phyloP scores from a whole-genome alignment of 2,113 vertebrate genomes.

The Myanophis thanlyinensis region DNA sequence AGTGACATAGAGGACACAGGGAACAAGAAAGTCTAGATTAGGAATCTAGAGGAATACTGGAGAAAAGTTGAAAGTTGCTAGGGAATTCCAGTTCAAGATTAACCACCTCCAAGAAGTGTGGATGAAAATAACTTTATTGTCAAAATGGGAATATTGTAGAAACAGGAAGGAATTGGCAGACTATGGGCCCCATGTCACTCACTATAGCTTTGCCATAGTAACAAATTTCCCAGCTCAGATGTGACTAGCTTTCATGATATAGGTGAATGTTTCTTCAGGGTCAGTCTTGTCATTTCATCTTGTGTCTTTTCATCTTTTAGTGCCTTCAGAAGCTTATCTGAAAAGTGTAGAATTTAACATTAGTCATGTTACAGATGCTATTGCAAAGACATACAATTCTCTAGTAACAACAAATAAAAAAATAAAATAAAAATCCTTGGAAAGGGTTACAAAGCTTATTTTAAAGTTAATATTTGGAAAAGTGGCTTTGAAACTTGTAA shows the following conservation, averaged over 20 bases:
- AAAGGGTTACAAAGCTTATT: background rate
- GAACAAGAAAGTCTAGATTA: background rate
- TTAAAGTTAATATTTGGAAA: conserved; percentile 8
- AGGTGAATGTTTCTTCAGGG: conserved; percentile 53
- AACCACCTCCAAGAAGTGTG: background rate
- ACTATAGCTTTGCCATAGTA: background rate
- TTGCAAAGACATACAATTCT: background rate
- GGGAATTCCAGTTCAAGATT: background rate
- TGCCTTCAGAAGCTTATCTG: conserved; percentile 73
- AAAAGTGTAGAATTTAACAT: conserved; percentile 37
- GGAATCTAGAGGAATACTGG: background rate
- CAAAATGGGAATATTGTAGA: background rate
- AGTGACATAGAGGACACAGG: background rate
- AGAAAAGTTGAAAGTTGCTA: background rate
- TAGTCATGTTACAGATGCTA: background rate
- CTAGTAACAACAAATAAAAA: background rate
- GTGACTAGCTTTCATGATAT: conserved; percentile 21
- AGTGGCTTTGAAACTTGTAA: background rate
- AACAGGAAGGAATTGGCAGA: background rate
- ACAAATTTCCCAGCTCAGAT: conserved; percentile 2
- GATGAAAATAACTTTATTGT: background rate
- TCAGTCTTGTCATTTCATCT: conserved; percentile 59
- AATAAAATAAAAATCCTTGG: background rate
- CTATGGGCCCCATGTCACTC: background rate
- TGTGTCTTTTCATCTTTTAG: conserved; percentile 72